Percentiles rank a stretch among this genome's conserved stretches.
Conservation (phyloP, 2,113 vertebrate species). For the Cinclus mexicanus region DNA sequence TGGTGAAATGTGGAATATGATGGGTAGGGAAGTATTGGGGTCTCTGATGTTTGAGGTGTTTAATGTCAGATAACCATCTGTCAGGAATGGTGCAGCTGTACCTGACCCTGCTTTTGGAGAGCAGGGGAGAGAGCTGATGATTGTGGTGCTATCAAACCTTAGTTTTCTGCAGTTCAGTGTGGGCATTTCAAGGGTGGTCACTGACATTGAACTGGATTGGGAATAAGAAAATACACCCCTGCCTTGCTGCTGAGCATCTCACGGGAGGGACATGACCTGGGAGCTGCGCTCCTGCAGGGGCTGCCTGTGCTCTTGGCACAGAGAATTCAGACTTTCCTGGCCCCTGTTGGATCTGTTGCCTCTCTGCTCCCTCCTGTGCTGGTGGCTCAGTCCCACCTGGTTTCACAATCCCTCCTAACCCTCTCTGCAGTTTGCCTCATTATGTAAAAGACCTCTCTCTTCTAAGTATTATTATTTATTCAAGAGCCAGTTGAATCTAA, state of each 20-base stretch:
- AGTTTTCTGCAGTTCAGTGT: neutral
- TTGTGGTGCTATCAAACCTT: neutral
- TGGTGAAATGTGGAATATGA: neutral
- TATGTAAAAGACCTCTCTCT: neutral
- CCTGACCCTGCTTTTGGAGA: neutral
- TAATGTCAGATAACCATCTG: neutral
- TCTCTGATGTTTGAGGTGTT: neutral
- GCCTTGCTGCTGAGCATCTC: neutral
- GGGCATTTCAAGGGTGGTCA: neutral
- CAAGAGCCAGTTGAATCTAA: neutral
- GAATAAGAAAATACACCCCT: neutral
- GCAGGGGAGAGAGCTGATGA: neutral
- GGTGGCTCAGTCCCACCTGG: neutral
- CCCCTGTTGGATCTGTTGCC: neutral
- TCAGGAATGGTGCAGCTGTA: neutral
- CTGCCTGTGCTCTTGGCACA: neutral
- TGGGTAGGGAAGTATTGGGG: neutral
- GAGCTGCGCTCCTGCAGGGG: neutral
- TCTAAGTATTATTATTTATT: neutral
- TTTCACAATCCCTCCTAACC: neutral
- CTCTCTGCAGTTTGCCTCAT: neutral
- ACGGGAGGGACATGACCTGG: too few relatives aligned
- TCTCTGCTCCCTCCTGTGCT: neutral
- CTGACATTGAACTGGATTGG: neutral
- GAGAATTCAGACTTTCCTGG: rapidly evolving